Conservation (phyloP, 2,888 invertebrate genomes). For the Tribolium freemani region DNA sequence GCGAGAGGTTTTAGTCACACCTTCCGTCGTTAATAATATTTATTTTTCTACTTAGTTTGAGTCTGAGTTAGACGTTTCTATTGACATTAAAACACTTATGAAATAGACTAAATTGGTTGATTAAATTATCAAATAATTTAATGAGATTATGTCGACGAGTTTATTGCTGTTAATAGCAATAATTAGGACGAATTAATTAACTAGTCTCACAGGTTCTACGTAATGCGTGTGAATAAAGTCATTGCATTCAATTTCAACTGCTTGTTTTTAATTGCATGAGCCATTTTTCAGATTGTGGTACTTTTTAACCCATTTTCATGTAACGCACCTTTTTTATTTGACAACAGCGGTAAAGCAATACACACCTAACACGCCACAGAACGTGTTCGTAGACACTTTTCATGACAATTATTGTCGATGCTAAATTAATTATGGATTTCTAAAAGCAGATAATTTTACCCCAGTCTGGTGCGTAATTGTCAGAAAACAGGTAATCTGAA, state of each 20-base stretch:
- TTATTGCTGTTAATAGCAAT: constrained; percentile 19
- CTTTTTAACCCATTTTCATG: constrained; percentile 24
- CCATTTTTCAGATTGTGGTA: constrained; percentile 19
- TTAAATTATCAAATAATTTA: constrained; percentile 32
- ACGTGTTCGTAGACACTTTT: constrained; percentile 14
- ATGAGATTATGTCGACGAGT: constrained; percentile 18
- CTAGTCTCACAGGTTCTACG: constrained; percentile 9
- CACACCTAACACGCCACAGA: constrained; percentile 11
- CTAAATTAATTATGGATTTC: constrained; percentile 13
- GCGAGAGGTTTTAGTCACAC: not conserved
- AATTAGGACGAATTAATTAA: constrained; percentile 17
- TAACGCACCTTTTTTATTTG: constrained; percentile 28
- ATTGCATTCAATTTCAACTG: constrained; percentile 1
- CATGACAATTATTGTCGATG: constrained; percentile 10
- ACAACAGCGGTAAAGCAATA: constrained; percentile 17
- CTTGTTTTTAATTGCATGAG: constrained; percentile 11
- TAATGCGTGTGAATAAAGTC: not conserved
- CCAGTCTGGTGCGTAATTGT: not conserved
- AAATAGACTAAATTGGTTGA: not conserved
- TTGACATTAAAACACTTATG: constrained; percentile 8
- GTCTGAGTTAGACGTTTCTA: not conserved
- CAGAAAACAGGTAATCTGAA: not conserved
- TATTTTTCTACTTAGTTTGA: not conserved
- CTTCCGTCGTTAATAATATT: not conserved
- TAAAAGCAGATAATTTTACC: constrained; percentile 1